Conservation (phyloP, 2,113 vertebrate genomes). For the Vulpes vulpes region DNA sequence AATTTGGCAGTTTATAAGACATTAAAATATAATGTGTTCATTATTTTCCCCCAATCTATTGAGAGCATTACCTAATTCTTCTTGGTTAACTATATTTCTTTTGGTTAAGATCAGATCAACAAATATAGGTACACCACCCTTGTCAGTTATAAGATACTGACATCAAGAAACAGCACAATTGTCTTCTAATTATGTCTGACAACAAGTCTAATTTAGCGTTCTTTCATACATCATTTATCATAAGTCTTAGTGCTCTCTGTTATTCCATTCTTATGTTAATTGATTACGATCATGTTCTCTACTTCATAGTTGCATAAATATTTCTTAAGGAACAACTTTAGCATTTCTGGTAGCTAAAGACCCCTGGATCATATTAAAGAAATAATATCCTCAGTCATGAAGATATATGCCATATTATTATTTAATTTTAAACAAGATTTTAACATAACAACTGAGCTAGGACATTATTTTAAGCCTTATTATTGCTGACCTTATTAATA, state of each 20-base stretch:
- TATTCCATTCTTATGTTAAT: constrained; percentile 78
- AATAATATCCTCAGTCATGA: constrained; percentile 16
- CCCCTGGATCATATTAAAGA: constrained; percentile 40
- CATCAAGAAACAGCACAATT: constrained; percentile 74
- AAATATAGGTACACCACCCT: constrained; percentile 73
- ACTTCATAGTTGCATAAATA: constrained; percentile 76
- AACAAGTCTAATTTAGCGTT: constrained; percentile 81
- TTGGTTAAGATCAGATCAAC: constrained; percentile 58
- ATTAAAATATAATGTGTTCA: constrained; percentile 85
- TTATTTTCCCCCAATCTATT: constrained; percentile 84
- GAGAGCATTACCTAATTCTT: constrained; percentile 72
- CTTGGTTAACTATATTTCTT: constrained; percentile 68
- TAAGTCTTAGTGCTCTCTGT: constrained; percentile 71
- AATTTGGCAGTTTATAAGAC: constrained; percentile 82
- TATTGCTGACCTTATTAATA: neutral
- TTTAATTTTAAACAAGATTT: constrained; percentile 42
- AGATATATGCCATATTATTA: neutral
- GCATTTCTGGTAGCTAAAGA: constrained; percentile 56
- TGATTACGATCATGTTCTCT: constrained; percentile 71
- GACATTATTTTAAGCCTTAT: constrained; percentile 19
- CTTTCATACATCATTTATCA: constrained; percentile 82
- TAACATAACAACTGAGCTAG: neutral
- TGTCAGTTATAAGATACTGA: constrained; percentile 72
- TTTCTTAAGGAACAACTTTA: constrained; percentile 70
- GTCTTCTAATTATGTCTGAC: constrained; percentile 81